Base-by-base conservation (phyloP, 2,113 vertebrate species). In the Eurystomus gularis region DNA sequence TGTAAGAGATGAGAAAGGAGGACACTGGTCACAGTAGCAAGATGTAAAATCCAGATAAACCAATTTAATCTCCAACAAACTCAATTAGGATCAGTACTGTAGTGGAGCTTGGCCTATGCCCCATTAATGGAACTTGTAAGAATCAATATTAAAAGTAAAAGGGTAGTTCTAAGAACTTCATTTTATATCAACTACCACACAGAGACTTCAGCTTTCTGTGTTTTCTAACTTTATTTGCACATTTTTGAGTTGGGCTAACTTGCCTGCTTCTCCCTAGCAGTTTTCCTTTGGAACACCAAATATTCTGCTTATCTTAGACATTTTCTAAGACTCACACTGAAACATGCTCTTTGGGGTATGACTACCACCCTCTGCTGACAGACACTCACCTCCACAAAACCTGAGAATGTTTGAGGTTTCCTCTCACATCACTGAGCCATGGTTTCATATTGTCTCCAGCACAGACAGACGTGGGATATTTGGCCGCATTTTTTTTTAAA, bases 21-120 rank as follows among this genome's bases (percentile, higher is more conserved):
- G 51, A 78, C 52, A 31, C 11, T 39, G n/a, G 73, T 66, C 66
- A 87, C 28, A 84, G 37, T 28, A 58, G 11, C 10, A 28, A 79
- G 44, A 82, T 28, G 62, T 39, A 84, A 96, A 84, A 95, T 44
- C 86, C 86, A 94, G 29, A 49, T 88, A 93, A 93, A 93, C 66
- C 73, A 70, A 82, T 73, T 94, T 92, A 75, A 85, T 87, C 80
- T 64, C 77, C 46, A 93, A 92, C 92, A 95, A 96, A 96, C 80
- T 93, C 92, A 81, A 94, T 88, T 48, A 93, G 76, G 40, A 86
- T 94, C 54, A 94, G 35, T 33, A 86, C 35, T 76, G 42, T 48
- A 48, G n/a, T 49, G 37, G 17, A 35, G 46, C 33, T 54, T 76
- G 55, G 60, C 20, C 61, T 17, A 33, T 37, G 48, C 14, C 75